phyloP scores from a whole-genome alignment of 2,888 invertebrate species.

The Endotricha flammealis region DNA sequence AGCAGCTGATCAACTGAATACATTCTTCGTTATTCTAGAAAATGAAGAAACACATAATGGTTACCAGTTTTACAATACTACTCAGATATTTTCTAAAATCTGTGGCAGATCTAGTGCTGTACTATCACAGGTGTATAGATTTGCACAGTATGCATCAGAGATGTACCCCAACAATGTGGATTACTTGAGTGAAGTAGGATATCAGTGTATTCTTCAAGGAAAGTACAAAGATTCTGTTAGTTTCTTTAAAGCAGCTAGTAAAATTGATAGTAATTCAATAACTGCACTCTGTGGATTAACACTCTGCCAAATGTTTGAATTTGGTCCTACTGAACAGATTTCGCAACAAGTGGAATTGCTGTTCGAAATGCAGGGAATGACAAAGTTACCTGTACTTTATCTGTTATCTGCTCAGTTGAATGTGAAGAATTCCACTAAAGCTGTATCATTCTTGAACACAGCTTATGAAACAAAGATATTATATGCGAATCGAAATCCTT shows the following conservation, averaged over 20 bases:
- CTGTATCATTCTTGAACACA: conserved; percentile 79
- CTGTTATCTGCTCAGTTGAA: conserved; percentile 83
- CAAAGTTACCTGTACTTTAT: conserved; percentile 82
- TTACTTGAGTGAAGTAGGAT: conserved; percentile 89
- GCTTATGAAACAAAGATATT: conserved; percentile 76
- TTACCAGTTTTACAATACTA: conserved; percentile 82
- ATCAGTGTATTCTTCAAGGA: conserved; percentile 85
- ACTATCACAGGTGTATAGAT: conserved; percentile 84
- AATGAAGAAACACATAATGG: conserved; percentile 87
- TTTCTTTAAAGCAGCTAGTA: conserved; percentile 88
- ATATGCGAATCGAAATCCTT: conserved; percentile 73
- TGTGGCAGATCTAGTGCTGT: conserved; percentile 83
- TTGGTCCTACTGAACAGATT: conserved; percentile 84
- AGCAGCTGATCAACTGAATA: conserved; percentile 82
- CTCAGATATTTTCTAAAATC: conserved; percentile 84
- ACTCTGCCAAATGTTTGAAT: conserved; percentile 87
- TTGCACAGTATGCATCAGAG: conserved; percentile 88
- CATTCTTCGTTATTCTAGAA: conserved; percentile 82
- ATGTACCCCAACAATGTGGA: conserved; percentile 83
- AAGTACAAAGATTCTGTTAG: conserved; percentile 88
- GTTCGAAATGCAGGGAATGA: conserved; percentile 85
- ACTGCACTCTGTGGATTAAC: conserved; percentile 89
- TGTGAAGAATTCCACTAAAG: conserved; percentile 70
- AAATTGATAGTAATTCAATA: conserved; percentile 90
- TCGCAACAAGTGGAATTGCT: conserved; percentile 92